Base-by-base conservation (phyloP, 2,888 invertebrate species). In the Drosophila fungiperda region DNA sequence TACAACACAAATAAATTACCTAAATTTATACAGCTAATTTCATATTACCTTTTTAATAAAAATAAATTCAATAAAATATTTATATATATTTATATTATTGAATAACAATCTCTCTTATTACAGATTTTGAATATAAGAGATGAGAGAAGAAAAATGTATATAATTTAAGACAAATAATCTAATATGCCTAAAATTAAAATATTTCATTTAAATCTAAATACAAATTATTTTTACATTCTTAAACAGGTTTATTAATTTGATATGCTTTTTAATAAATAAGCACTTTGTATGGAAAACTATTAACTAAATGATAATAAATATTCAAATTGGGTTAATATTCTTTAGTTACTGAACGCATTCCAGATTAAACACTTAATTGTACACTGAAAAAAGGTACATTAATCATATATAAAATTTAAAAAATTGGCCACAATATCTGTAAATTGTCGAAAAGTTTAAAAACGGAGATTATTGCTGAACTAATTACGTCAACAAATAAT, bases 131-230 rank as follows among this genome's bases (percentile, higher is more conserved):
- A 40, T 38, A 17, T 38, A 12, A 7, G 20, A 20, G 1, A 12
- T 2, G 11, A 12, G 5, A 1, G 12, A 12, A 15, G n/a, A 36
- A 12, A 7, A 7, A 3, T 7, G 0, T 0, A 7, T 45, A 0
- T 20, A 3, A 20, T 7, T 20, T 45, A 12, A 12, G 1, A 0
- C 20, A 20, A 3, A 45, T 7, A 12, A 45, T 0, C 1, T 20
- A 20, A 12, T 45, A 20, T 15, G 3, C 1, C 1, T 12, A 3
- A 3, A 3, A 3, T 45, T 1, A 3, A 20, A 7, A 20, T 1
- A 20, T 20, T 45, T 3, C 1, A 2, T 20, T 45, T 1, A 7
- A 20, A 7, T 45, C 12, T 15, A 3, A 20, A 20, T 3, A 2
- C 9, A 6, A 20, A 42, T 11, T 11, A 42, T 42, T 12, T 42